Conservation (phyloP, 1,140 invertebrate genomes). For the Ceratina australensis region DNA sequence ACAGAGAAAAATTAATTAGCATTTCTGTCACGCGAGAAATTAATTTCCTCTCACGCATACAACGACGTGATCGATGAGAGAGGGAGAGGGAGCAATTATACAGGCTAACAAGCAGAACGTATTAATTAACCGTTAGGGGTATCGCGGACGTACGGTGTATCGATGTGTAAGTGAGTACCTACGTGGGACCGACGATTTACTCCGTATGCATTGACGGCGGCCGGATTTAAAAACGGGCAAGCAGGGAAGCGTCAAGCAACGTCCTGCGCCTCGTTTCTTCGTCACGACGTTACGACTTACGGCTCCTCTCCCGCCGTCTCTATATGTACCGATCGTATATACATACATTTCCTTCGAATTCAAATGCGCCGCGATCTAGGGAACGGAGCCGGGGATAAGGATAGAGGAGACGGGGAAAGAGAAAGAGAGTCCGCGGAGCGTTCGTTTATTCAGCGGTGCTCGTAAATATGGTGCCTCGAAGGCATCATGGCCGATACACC, state of each 20-base stretch:
- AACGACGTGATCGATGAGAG: background rate
- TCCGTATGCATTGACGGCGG: too few species aligned
- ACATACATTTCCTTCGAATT: slow-evolving; percentile 66
- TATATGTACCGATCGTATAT: slow-evolving; percentile 37
- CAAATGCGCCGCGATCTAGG: slow-evolving; percentile 65
- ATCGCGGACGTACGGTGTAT: background rate
- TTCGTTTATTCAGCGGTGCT: slow-evolving; percentile 55
- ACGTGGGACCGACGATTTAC: slow-evolving; percentile 19
- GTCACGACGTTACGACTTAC: slow-evolving; percentile 49
- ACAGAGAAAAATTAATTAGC: slow-evolving; percentile 3
- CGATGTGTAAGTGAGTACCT: slow-evolving; percentile 21
- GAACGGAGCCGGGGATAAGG: background rate
- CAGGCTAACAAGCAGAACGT: slow-evolving; percentile 28
- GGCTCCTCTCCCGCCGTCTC: slow-evolving; percentile 48
- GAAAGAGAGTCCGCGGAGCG: slow-evolving; percentile 39
- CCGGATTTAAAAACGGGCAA: slow-evolving; percentile 33
- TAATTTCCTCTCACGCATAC: background rate
- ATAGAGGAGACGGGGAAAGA: background rate
- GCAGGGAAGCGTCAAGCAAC: slow-evolving; percentile 35
- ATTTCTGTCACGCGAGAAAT: slow-evolving; percentile 2
- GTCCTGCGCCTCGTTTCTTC: slow-evolving; percentile 43
- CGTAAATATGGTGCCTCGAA: slow-evolving; percentile 61
- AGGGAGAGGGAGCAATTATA: background rate
- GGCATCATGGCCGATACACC: slow-evolving; percentile 58
- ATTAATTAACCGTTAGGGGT: slow-evolving; percentile 50